Percentiles rank a stretch among this genome's conserved stretches.
Conservation (phyloP, 2,113 vertebrate species). For the Pseudorhombus dupliciocellatus region DNA sequence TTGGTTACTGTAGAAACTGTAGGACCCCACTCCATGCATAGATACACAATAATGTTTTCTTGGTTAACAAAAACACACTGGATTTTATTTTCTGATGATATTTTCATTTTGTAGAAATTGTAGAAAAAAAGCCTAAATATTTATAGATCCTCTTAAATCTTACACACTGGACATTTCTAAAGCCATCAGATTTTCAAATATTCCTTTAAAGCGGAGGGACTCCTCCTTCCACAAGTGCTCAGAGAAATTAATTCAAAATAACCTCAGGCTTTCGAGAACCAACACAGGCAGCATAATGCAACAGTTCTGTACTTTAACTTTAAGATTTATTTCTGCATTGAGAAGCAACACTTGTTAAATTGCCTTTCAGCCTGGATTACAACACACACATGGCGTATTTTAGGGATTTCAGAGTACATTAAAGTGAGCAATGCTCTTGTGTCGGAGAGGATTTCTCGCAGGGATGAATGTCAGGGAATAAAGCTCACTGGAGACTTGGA, state of each 20-base stretch:
- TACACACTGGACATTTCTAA: not conserved
- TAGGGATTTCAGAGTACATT: constrained; percentile 46
- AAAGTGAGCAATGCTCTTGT: constrained; percentile 36
- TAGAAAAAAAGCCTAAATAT: not conserved
- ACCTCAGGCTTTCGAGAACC: not conserved
- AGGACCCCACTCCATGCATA: not conserved
- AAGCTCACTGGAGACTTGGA: constrained; percentile 45
- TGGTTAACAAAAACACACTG: too few relatives aligned
- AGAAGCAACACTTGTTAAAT: constrained; percentile 3
- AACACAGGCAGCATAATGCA: not conserved
- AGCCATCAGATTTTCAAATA: not conserved
- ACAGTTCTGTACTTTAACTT: not conserved
- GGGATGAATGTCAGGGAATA: constrained; percentile 65
- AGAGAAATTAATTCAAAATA: constrained; percentile 3
- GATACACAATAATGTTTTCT: too few relatives aligned
- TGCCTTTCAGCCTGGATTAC: constrained; percentile 41
- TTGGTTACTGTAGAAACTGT: not conserved
- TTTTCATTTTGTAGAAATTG: too few relatives aligned
- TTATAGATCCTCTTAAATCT: not conserved
- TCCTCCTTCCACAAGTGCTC: not conserved
- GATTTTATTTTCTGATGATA: too few relatives aligned
- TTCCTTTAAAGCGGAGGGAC: not conserved
- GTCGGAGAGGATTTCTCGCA: constrained; percentile 53
- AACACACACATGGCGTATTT: constrained; percentile 26
- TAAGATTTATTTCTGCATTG: constrained; percentile 2